phyloP scores from a whole-genome alignment of 2,797 vertebrate species.

The Hyperoplus lanceolatus region DNA sequence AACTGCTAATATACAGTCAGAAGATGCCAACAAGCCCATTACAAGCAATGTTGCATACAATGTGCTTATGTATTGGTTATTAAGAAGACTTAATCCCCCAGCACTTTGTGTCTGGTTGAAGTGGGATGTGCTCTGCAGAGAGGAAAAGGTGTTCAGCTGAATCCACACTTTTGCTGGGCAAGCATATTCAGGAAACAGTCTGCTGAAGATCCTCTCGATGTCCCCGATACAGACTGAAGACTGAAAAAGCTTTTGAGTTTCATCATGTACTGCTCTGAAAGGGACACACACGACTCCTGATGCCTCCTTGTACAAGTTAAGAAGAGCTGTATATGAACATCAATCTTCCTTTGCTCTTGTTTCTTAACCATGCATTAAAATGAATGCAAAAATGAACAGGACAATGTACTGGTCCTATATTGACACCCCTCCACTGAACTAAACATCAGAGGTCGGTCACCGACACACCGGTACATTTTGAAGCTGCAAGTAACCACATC shows the following conservation, averaged over 20 bases:
- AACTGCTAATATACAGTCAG: constrained; percentile 13
- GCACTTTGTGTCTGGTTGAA: constrained; percentile 21
- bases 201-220: constrained; percentile 21
- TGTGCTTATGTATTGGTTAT: constrained; percentile 40
- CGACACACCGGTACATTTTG: not conserved
- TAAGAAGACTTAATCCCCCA: constrained; percentile 53
- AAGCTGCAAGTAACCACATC: constrained; percentile 8
- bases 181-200: constrained; percentile 13
- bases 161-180: constrained; percentile 32
- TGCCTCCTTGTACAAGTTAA: not conserved
- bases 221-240: not conserved
- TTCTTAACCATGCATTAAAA: not conserved
- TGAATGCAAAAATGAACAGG: not conserved
- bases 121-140: constrained; percentile 15
- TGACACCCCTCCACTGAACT: not conserved
- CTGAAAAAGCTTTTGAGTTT: constrained; percentile 14
- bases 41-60: constrained; percentile 7
- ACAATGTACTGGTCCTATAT: not conserved
- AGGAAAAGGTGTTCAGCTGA: constrained; percentile 38
- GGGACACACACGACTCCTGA: constrained; percentile 31
- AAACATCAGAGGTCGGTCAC: constrained; percentile 18
- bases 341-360: not conserved
- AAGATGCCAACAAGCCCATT: constrained; percentile 39
- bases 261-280: constrained; percentile 22
- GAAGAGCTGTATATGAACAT: constrained; percentile 1